Evolutionary conservation across 2,888 invertebrate genomes (phyloP).

Genomic region (Oscheius myriophilus): DNA sequence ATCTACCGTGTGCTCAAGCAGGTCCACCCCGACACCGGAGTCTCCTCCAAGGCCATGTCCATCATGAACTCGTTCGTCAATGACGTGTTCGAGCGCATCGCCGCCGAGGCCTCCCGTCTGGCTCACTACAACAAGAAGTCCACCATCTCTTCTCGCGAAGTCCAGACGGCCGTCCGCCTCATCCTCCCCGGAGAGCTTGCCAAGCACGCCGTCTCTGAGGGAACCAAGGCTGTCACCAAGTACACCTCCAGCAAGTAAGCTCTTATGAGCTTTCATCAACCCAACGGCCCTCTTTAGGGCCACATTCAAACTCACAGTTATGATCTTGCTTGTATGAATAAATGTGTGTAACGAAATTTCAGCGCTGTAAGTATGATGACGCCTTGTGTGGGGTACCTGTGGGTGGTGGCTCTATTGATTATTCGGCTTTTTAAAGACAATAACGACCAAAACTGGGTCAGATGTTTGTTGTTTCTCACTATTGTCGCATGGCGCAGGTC

Average conservation of each 20-base stretch:
- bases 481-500: no score
- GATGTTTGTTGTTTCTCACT: no score
- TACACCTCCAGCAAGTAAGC: conserved; percentile 50
- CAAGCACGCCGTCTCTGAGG: conserved; percentile 54
- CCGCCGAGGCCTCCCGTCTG: conserved; percentile 74
- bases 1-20: conserved; percentile 77
- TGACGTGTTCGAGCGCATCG: conserved; percentile 81
- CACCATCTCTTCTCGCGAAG: conserved; percentile 74
- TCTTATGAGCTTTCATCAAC: conserved; percentile 31
- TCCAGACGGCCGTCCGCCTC: conserved; percentile 74
- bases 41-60: conserved; percentile 80
- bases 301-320: conserved; percentile 31
- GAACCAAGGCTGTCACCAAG: conserved; percentile 54
- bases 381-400: no score
- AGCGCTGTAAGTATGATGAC: no score
- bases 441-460: no score
- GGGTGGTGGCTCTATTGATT: no score
- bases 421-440: no score
- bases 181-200: conserved; percentile 55
- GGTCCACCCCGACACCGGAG: conserved; percentile 77
- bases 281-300: conserved; percentile 61
- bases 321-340: background rate
- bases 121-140: conserved; percentile 78
- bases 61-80: conserved; percentile 82
- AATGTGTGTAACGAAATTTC: no score